Conservation (phyloP, 37 sponge, comb jelly and placozoan genomes). For the Aphrocallistes beatrix region DNA sequence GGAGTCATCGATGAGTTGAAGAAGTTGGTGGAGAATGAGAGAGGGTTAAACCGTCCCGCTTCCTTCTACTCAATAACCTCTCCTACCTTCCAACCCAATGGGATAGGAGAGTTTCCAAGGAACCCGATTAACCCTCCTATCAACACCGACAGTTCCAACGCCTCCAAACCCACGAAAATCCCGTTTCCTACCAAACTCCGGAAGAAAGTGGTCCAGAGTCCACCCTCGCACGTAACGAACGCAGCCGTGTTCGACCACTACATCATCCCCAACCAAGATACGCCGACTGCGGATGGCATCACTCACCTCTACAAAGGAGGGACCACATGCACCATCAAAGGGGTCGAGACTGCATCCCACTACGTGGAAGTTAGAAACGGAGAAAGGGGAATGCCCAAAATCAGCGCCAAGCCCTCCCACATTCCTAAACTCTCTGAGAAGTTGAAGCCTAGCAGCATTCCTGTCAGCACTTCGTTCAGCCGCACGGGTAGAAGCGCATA, state of each 20-base stretch:
- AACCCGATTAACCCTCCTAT: not conserved
- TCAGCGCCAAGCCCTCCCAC: not conserved
- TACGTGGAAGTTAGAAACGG: constrained; percentile 54
- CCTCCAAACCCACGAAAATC: not conserved
- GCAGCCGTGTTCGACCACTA: not conserved
- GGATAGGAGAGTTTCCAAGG: not conserved
- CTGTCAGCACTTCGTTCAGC: not conserved
- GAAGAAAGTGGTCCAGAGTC: not conserved
- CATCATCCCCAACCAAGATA: not conserved
- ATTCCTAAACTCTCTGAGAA: not conserved
- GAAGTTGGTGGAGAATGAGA: not conserved
- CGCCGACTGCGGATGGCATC: not conserved
- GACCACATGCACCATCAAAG: constrained; percentile 39
- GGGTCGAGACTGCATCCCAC: constrained; percentile 56
- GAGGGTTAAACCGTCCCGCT: not conserved
- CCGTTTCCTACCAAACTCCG: not conserved
- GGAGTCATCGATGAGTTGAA: not conserved
- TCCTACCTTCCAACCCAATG: not conserved
- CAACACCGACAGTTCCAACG: too few relatives aligned
- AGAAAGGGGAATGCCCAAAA: not conserved
- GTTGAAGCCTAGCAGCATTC: not conserved
- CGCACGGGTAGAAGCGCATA: not conserved
- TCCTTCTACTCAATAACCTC: not conserved
- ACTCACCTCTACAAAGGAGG: constrained; percentile 34
- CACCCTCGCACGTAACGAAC: not conserved